Evolutionary conservation across 2,113 vertebrate genomes (phyloP), one percentile per base, ranked within the genome.

Genomic region (Geothlypis trichas): DNA sequence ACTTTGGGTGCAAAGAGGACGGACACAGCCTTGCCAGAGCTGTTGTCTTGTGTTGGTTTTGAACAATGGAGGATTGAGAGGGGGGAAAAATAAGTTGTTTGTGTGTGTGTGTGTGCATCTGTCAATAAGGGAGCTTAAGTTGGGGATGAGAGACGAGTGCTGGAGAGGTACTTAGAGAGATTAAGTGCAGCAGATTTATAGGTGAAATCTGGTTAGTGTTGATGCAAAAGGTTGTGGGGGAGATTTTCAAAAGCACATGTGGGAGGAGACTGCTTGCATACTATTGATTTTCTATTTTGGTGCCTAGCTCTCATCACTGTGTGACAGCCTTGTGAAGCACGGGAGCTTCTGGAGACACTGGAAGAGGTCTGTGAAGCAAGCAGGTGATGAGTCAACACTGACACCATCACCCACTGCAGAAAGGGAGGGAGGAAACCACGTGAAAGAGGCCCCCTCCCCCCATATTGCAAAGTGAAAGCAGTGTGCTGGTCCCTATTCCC

Each of bases 171-270:
- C 87, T 95, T 87, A 77, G 44, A 37, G 83, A 92, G 92, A 96
- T 96, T 96, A 96, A 94, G 66, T 22, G 47, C 49, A 92, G 85
- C 95, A 93, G 88, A 97, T 96, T 96, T 92, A 88, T 96, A 89
- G 86, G 93, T 96, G 93, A 93, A 96, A 95, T 96, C 95, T 96
- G 92, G 96, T 96, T 95, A 94, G 54, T 61, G 80, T 90, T 92
- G 86, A 96, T 94, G 92, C 69, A 84, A 89, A 92, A 94, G 52
- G 66, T 84, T 92, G 92, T 39, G 72, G 88, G 88, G 80, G 85
- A 90, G 90, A 86, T 89, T 92, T 96, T 92, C 58, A 84, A 68
- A 95, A 84, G 92, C 88, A 37, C 55, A 1, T 54, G 93, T 92
- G 61, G 95, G 93, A 93, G 81, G 77, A 82, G 49, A 73, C 87